Evolutionary conservation across 2,797 vertebrate genomes (phyloP).

Genomic region (Amphiprion clarkii): DNA sequence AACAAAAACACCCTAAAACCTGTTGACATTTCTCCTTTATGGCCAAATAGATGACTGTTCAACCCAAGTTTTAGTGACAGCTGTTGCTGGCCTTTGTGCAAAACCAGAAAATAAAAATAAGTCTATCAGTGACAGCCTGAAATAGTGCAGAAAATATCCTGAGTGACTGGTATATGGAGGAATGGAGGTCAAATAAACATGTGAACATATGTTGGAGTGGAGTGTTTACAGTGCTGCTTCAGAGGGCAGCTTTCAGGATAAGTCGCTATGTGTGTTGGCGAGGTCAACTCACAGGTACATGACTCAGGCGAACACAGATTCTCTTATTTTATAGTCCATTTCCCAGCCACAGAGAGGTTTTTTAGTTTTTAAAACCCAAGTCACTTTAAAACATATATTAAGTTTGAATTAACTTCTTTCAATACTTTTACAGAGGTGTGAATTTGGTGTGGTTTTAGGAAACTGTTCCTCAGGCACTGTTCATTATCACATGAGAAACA

Average conservation of each 20-base stretch:
- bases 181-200: slow-evolving; percentile 46
- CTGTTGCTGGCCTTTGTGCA: slow-evolving; percentile 14
- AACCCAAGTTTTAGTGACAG: slow-evolving; percentile 17
- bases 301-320: slow-evolving; percentile 5
- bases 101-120: slow-evolving; percentile 47
- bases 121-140: slow-evolving; percentile 55
- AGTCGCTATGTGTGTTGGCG: slow-evolving; percentile 3
- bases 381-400: slow-evolving; percentile 7
- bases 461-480: slow-evolving; percentile 1
- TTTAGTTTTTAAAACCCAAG: slow-evolving; percentile 21
- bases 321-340: background rate
- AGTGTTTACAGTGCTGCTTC: slow-evolving; percentile 51
- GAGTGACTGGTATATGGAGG: slow-evolving; percentile 22
- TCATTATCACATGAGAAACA: slow-evolving; percentile 12
- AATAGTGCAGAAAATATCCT: slow-evolving; percentile 48
- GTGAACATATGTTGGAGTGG: slow-evolving; percentile 26
- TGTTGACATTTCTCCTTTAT: background rate
- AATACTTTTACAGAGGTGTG: background rate
- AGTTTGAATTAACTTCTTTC: slow-evolving; percentile 1
- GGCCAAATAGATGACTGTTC: slow-evolving; percentile 25
- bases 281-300: slow-evolving; percentile 33
- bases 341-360: background rate
- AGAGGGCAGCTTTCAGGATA: slow-evolving; percentile 44
- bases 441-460: slow-evolving; percentile 18
- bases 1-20: background rate